A percentile compares a stretch with the other conserved stretches of the same genome.
Evolutionary conservation across 1,140 invertebrate species (phyloP).

Genomic region (Eubasilissa regina): DNA sequence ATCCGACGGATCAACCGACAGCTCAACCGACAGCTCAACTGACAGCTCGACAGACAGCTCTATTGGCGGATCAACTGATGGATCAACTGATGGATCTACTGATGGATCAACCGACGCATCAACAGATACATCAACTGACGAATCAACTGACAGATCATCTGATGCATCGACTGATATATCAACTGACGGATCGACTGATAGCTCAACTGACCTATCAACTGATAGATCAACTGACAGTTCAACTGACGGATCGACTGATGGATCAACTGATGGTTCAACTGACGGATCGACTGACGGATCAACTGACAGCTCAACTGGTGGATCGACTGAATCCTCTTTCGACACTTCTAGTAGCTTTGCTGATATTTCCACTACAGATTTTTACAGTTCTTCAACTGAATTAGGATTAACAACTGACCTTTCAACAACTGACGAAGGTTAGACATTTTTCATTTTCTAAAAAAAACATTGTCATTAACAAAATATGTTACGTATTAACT

Average conservation of each 20-base stretch:
- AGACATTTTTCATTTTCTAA: conserved; percentile 31
- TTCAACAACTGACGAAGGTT: conserved; percentile 22
- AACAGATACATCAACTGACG: not conserved
- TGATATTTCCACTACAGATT: not conserved
- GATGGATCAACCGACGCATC: not conserved
- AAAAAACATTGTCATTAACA: too few relatives aligned
- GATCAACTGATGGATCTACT: not conserved
- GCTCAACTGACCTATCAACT: conserved; percentile 33
- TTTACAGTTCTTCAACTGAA: conserved; percentile 7
- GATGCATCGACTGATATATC: not conserved
- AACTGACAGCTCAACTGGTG: conserved; percentile 3
- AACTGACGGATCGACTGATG: not conserved
- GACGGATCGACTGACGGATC: conserved; percentile 21
- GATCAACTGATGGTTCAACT: conserved; percentile 7
- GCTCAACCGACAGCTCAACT: not conserved
- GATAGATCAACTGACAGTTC: conserved; percentile 9
- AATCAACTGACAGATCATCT: conserved; percentile 1
- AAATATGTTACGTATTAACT: too few relatives aligned
- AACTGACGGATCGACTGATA: not conserved
- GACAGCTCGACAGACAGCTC: not conserved
- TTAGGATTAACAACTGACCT: conserved; percentile 37
- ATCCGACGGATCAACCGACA: conserved; percentile 4
- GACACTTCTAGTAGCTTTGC: conserved; percentile 15
- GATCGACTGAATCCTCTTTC: not conserved
- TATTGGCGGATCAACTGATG: not conserved